Percentiles rank a stretch among this genome's conserved stretches.
Evolutionary conservation across 2,113 vertebrate genomes (phyloP).

Genomic region (Apaloderma vittatum): DNA sequence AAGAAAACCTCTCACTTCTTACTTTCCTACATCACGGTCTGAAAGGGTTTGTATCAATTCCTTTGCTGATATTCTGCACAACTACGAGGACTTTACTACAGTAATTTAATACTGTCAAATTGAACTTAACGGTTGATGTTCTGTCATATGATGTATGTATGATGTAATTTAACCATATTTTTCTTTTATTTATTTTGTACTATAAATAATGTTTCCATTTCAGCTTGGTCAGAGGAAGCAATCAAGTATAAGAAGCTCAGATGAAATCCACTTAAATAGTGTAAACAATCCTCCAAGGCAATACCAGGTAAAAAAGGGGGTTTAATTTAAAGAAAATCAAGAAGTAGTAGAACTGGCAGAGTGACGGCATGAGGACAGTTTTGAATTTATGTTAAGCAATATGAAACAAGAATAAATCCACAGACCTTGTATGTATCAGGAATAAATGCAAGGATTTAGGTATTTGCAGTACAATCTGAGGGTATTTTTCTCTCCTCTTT

Average conservation of each 20-base stretch:
- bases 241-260: conserved; percentile 79
- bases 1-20: neutral
- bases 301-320: conserved; percentile 86
- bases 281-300: conserved; percentile 82
- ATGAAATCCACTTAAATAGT: conserved; percentile 83
- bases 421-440: neutral
- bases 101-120: neutral
- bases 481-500: neutral
- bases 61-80: neutral
- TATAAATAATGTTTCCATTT: conserved; percentile 53
- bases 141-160: neutral
- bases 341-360: neutral
- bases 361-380: neutral
- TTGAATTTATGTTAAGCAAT: neutral
- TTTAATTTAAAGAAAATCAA: neutral
- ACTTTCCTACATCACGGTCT: neutral
- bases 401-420: neutral
- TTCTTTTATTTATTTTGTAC: neutral
- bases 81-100: neutral
- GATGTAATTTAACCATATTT: neutral
- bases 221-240: conserved; percentile 86
- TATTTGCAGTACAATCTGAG: neutral
- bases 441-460: neutral
- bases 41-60: neutral
- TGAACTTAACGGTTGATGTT: neutral